Conservation (phyloP, 2,797 vertebrate genomes). For the Chloroceryle inda region DNA sequence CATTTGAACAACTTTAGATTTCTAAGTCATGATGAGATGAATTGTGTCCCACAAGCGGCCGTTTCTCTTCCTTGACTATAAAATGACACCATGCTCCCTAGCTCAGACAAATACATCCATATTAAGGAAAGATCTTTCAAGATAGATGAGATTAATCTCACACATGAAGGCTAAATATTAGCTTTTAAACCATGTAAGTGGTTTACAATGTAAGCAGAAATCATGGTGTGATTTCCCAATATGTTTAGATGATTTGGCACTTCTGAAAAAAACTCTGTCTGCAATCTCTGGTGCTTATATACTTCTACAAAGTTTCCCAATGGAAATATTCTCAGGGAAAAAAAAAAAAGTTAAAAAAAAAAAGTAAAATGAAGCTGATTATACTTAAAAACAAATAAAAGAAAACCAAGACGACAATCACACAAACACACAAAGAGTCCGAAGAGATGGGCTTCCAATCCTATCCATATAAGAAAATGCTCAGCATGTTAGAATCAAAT, state of each 20-base stretch:
- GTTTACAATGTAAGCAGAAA: not conserved
- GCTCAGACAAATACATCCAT: not conserved
- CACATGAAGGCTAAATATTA: not conserved
- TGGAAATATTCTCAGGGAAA: not conserved
- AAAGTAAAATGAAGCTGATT: not conserved
- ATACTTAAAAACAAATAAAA: not conserved
- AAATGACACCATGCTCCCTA: not conserved
- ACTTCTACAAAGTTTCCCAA: not conserved
- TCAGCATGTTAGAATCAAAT: not conserved
- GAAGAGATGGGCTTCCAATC: not conserved
- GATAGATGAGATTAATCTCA: not conserved
- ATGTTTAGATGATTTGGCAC: not conserved
- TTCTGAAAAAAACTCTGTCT: not conserved
- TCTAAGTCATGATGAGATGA: not conserved
- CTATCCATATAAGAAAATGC: not conserved
- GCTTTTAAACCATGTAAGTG: not conserved
- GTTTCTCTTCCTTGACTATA: conserved; percentile 2
- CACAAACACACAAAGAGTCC: not conserved
- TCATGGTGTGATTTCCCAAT: not conserved
- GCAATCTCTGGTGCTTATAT: not conserved
- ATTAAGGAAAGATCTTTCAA: conserved; percentile 8
- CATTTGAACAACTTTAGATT: not conserved
- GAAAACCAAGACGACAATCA: not conserved
- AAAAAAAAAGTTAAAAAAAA: not conserved
- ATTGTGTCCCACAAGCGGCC: not conserved